phyloP scores from a whole-genome alignment of 2,888 invertebrate genomes.

The Polyommatus iphigenia region DNA sequence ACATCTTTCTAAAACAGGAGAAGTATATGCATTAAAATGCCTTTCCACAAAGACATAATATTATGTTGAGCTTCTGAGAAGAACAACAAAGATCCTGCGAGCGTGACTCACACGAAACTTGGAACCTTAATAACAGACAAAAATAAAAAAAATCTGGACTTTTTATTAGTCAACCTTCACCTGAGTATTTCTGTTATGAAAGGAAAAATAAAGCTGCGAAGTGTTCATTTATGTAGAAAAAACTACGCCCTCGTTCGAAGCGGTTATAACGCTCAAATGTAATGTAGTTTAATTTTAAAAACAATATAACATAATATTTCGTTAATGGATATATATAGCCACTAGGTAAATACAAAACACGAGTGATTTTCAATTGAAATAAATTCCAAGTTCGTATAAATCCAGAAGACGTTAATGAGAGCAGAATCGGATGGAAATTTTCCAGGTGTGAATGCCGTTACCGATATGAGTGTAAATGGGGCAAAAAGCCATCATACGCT shows the following conservation, averaged over 20 bases:
- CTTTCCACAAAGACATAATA: constrained; percentile 69
- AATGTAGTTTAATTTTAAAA: neutral
- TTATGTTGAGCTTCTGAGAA: constrained; percentile 70
- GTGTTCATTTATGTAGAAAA: neutral
- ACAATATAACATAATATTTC: too few species aligned
- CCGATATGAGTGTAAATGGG: constrained; percentile 59
- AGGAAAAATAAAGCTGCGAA: neutral
- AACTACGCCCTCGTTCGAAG: neutral
- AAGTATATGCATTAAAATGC: constrained; percentile 72
- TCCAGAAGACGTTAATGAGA: neutral
- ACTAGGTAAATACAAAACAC: neutral
- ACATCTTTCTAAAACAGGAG: constrained; percentile 53
- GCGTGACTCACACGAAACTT: constrained; percentile 64
- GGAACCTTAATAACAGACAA: constrained; percentile 48
- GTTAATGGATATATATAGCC: neutral
- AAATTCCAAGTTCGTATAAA: neutral
- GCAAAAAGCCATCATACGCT: constrained; percentile 62
- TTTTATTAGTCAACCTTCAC: constrained; percentile 28
- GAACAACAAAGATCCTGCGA: constrained; percentile 76
- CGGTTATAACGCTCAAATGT: neutral
- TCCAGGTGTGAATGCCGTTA: constrained; percentile 43
- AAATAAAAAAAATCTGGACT: constrained; percentile 53
- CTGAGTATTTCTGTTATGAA: constrained; percentile 8
- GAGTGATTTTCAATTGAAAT: neutral
- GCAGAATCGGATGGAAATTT: constrained; percentile 35